These are phyloP conservation scores for Tupaia chinensis DNA, from an alignment of 2,113 vertebrate genomes.

Conservation along the genomic window DNA sequence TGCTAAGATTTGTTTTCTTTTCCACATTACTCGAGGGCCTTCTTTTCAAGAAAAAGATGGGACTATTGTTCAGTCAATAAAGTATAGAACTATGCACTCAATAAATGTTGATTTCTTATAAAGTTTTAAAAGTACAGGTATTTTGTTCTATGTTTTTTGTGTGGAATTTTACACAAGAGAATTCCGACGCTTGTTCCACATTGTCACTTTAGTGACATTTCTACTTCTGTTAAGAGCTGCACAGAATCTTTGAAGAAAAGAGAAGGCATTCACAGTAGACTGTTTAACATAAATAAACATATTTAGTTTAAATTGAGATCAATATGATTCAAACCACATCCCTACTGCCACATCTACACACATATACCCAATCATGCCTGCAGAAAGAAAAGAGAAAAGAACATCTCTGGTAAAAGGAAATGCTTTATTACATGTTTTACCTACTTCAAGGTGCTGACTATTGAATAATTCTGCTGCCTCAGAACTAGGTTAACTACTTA, in stretches of 20 bases:
- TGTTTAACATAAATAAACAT: conserved; percentile 60
- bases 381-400: conserved; percentile 17
- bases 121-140: conserved; percentile 20
- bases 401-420: conserved; percentile 57
- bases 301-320: conserved; percentile 36
- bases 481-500: conserved; percentile 85
- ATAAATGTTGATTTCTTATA: conserved; percentile 54
- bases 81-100: conserved; percentile 21
- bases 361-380: neutral
- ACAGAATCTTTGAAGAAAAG: neutral
- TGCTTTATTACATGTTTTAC: conserved; percentile 69
- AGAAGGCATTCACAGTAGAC: neutral
- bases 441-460: conserved; percentile 82
- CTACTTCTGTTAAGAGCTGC: neutral
- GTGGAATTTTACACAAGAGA: conserved; percentile 44
- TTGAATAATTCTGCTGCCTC: conserved; percentile 80
- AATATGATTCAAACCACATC: conserved; percentile 44
- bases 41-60: conserved; percentile 19
- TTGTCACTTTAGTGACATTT: conserved; percentile 37
- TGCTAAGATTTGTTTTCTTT: neutral
- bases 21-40: neutral
- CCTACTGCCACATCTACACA: neutral
- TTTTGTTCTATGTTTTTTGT: neutral
- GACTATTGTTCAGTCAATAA: conserved; percentile 46
- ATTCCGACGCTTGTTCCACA: neutral